Percentiles rank a stretch among this genome's conserved stretches.
Conservation (phyloP, 2,797 vertebrate species). For the Mastacembelus armatus region DNA sequence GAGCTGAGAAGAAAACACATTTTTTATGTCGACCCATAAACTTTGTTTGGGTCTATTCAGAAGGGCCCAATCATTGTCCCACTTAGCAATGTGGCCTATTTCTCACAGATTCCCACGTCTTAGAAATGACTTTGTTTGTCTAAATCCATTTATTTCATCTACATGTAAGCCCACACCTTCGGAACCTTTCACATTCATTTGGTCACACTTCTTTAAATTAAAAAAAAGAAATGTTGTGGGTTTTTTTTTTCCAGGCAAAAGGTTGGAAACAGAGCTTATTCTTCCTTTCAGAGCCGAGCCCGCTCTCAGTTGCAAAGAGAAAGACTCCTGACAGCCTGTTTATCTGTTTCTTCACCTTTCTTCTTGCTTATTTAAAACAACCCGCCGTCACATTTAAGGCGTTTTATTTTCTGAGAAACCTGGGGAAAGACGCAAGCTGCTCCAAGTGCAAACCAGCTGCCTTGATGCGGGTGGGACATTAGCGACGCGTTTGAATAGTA, state of each 20-base stretch:
- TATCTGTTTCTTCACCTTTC: conserved; percentile 4
- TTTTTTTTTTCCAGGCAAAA: conserved; percentile 7
- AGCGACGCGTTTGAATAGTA: conserved; percentile 90
- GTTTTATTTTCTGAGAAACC: conserved; percentile 47
- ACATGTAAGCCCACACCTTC: conserved; percentile 41
- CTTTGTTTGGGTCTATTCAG: conserved; percentile 78
- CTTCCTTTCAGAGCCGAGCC: conserved; percentile 50
- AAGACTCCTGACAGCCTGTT: conserved; percentile 22
- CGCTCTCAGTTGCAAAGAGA: conserved; percentile 12
- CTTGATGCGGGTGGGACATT: conserved; percentile 94
- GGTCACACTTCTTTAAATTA: conserved; percentile 54
- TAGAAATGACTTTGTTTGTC: conserved; percentile 50
- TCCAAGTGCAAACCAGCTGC: conserved; percentile 87
- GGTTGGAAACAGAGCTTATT: conserved; percentile 24
- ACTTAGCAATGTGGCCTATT: conserved; percentile 70
- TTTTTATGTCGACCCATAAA: conserved; percentile 84
- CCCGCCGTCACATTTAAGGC: conserved; percentile 28
- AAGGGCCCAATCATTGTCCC: conserved; percentile 71
- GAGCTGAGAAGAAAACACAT: conserved; percentile 81
- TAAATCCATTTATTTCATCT: conserved; percentile 58
- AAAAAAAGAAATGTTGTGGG: conserved; percentile 24
- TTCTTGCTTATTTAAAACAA: conserved; percentile 1
- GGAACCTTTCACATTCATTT: conserved; percentile 53
- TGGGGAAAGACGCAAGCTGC: conserved; percentile 72
- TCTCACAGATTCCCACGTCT: conserved; percentile 78